A percentile compares a stretch with the other conserved stretches of the same genome.
Evolutionary conservation across 2,797 vertebrate species (phyloP).

Genomic region (Gymnothorax javanicus): DNA sequence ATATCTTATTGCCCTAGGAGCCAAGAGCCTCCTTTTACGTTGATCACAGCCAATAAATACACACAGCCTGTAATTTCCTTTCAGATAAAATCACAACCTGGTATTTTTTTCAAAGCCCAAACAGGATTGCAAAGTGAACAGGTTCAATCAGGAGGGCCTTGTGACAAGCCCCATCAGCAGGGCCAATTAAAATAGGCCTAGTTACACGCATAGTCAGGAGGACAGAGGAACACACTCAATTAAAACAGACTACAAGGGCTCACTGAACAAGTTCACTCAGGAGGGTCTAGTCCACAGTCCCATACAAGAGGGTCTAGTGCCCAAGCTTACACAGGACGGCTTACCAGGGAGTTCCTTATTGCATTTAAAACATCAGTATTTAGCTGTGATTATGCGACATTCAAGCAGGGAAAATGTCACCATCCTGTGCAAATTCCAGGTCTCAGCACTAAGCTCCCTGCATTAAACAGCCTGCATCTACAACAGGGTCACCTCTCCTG

Average conservation of each 20-base stretch:
- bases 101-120: not conserved
- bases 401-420: not conserved
- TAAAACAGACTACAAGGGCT: not conserved
- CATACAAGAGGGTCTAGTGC: not conserved
- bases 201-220: not conserved
- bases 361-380: not conserved
- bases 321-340: not conserved
- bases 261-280: not conserved
- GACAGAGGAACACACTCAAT: not conserved
- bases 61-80: too few relatives aligned
- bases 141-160: not conserved
- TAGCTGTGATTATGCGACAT: not conserved
- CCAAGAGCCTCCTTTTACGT: too few relatives aligned
- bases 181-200: not conserved
- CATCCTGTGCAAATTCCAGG: not conserved
- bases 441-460: not conserved
- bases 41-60: too few relatives aligned
- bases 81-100: too few relatives aligned
- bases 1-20: too few relatives aligned
- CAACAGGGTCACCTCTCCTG: constrained; percentile 72
- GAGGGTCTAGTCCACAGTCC: not conserved
- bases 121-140: not conserved
- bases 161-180: not conserved
- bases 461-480: not conserved
- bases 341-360: not conserved